phyloP scores from a whole-genome alignment of 64 coral and sea anemone species.

The Actinia tenebrosa region DNA sequence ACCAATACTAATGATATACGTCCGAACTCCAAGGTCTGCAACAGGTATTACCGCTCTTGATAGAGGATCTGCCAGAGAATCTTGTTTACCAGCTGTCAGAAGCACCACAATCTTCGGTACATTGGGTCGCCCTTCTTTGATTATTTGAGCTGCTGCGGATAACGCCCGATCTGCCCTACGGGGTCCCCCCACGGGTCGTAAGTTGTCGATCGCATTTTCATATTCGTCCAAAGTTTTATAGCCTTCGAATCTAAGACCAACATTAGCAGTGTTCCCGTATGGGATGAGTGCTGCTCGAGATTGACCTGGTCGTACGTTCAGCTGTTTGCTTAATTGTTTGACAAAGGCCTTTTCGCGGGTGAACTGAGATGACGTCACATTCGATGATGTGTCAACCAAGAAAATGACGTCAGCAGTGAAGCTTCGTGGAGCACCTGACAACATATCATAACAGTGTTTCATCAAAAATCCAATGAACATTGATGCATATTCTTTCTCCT shows the following conservation, averaged over 20 bases:
- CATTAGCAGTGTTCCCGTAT: slow-evolving; percentile 29
- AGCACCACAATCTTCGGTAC: slow-evolving; percentile 31
- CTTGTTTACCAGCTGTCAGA: slow-evolving; percentile 24
- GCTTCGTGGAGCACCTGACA: slow-evolving; percentile 22
- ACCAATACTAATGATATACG: slow-evolving; percentile 2
- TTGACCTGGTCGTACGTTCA: slow-evolving; percentile 30
- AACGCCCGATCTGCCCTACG: slow-evolving; percentile 42
- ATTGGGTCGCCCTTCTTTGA: background rate
- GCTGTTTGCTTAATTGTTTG: slow-evolving; percentile 23
- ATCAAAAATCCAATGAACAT: background rate
- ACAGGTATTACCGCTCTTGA: background rate
- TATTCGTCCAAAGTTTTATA: slow-evolving; percentile 1
- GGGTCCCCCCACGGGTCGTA: background rate
- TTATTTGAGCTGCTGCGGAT: background rate
- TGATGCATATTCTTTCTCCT: no score
- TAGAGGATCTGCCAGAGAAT: background rate
- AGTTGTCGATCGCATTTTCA: background rate
- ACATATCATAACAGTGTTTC: background rate
- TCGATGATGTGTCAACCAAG: slow-evolving; percentile 33
- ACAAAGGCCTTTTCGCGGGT: slow-evolving; percentile 31
- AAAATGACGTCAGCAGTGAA: slow-evolving; percentile 53
- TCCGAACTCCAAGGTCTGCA: background rate
- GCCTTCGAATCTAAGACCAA: slow-evolving; percentile 10
- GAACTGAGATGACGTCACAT: slow-evolving; percentile 33
- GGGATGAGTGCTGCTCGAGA: slow-evolving; percentile 45